phyloP scores from a whole-genome alignment of 2,888 invertebrate genomes.

The Taenaris catops region DNA sequence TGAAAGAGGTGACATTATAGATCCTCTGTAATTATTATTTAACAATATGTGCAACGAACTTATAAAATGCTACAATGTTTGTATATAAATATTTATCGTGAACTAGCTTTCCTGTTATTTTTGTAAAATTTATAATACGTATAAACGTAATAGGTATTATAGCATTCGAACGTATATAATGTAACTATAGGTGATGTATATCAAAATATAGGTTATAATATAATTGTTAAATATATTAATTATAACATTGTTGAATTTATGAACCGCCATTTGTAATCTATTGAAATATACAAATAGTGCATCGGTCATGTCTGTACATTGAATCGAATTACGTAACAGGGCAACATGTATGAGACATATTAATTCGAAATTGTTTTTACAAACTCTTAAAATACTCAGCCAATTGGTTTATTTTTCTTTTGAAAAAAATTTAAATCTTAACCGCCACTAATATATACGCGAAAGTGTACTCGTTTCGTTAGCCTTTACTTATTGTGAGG shows the following conservation, averaged over 20 bases:
- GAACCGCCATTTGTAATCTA: constrained; percentile 54
- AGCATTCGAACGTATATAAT: constrained; percentile 5
- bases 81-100: constrained; percentile 11
- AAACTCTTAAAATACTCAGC: too few species aligned
- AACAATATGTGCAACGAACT: constrained; percentile 1
- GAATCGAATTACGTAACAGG: too few species aligned
- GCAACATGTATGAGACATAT: too few species aligned
- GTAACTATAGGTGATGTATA: constrained; percentile 26
- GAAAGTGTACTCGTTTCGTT: too few species aligned
- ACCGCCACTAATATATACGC: too few species aligned
- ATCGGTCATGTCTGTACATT: constrained; percentile 9
- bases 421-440: too few species aligned
- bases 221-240: constrained; percentile 56
- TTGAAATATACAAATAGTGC: constrained; percentile 26
- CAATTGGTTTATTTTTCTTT: too few species aligned
- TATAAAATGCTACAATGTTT: constrained; percentile 11
- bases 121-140: constrained; percentile 16
- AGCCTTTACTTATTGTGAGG: too few species aligned
- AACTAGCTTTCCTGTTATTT: constrained; percentile 14
- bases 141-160: constrained; percentile 11
- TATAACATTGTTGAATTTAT: constrained; percentile 67
- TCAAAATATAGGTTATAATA: constrained; percentile 50
- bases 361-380: too few species aligned
- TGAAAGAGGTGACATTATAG: too few species aligned
- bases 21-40: neutral